Conservation (phyloP, 1,140 invertebrate genomes). For the Cryptotermes secundus region DNA sequence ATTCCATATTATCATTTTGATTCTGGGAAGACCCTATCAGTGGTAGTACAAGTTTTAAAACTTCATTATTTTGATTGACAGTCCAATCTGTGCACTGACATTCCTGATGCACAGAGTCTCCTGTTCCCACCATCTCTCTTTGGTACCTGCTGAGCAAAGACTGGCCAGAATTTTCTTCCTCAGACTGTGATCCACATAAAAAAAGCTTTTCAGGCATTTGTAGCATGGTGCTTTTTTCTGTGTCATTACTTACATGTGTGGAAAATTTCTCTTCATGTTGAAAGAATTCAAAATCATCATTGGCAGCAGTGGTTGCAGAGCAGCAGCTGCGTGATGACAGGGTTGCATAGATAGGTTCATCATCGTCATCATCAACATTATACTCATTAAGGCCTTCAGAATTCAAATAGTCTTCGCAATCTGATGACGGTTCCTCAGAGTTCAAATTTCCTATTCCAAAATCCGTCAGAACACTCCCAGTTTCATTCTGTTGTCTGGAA, state of each 20-base stretch:
- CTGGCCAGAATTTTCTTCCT: not conserved
- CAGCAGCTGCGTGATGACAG: conserved; percentile 55
- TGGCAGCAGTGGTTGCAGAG: conserved; percentile 64
- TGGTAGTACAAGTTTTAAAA: not conserved
- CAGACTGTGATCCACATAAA: not conserved
- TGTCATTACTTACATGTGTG: conserved; percentile 36
- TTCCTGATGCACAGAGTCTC: not conserved
- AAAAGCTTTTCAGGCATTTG: not conserved
- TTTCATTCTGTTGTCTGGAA: not conserved
- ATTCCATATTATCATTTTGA: not conserved
- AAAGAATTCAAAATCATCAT: conserved; percentile 66
- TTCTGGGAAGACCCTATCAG: not conserved
- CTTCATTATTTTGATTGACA: conserved; percentile 43
- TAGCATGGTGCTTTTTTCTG: conserved; percentile 38
- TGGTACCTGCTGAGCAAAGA: not conserved
- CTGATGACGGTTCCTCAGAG: not conserved
- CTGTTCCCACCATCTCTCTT: not conserved
- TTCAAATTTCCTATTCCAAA: not conserved
- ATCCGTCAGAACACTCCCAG: not conserved
- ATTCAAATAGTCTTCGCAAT: conserved; percentile 14
- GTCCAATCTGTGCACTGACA: conserved; percentile 34
- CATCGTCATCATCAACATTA: conserved; percentile 32
- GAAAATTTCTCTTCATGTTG: conserved; percentile 43
- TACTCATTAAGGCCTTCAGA: conserved; percentile 15
- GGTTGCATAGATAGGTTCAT: conserved; percentile 56